Percentiles rank a stretch among this genome's conserved stretches.
Conservation (phyloP, 2,113 vertebrate genomes). For the Upupa epops region DNA sequence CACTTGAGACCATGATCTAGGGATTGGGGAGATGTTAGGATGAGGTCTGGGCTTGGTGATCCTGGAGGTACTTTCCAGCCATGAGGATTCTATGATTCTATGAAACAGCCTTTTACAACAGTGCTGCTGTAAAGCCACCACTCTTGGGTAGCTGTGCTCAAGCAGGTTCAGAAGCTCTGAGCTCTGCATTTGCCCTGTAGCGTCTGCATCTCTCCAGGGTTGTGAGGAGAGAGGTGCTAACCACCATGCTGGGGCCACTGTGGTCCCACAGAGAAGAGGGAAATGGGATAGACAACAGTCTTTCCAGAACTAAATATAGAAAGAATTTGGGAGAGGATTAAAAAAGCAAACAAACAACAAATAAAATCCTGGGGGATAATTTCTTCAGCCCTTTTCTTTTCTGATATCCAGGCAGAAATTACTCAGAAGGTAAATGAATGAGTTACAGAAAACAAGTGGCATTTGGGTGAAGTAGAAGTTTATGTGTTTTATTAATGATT, state of each 20-base stretch:
- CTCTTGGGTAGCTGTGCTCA: background rate
- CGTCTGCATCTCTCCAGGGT: fast-evolving
- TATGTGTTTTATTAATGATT: background rate
- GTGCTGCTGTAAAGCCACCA: background rate
- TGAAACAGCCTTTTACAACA: background rate
- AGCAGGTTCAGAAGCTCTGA: background rate
- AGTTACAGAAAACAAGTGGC: background rate
- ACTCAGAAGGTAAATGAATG: background rate
- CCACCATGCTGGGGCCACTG: background rate
- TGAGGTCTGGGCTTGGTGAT: too few relatives aligned
- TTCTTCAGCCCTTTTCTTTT: background rate
- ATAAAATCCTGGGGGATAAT: background rate
- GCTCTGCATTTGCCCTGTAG: background rate
- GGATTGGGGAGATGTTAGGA: too few relatives aligned
- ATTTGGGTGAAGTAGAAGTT: background rate
- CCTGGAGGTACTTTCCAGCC: too few relatives aligned
- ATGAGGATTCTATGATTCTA: too few relatives aligned
- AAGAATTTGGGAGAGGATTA: background rate
- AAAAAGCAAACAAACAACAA: background rate
- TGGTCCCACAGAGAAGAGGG: background rate
- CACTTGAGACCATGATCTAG: too few relatives aligned
- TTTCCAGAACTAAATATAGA: background rate
- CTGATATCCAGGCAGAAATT: background rate
- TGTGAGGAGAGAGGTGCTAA: background rate
- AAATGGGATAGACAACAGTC: background rate